A percentile compares a stretch with the other conserved stretches of the same genome.
Evolutionary conservation across 2,888 invertebrate species (phyloP).

Genomic region (Scaptomyza polygonia): DNA sequence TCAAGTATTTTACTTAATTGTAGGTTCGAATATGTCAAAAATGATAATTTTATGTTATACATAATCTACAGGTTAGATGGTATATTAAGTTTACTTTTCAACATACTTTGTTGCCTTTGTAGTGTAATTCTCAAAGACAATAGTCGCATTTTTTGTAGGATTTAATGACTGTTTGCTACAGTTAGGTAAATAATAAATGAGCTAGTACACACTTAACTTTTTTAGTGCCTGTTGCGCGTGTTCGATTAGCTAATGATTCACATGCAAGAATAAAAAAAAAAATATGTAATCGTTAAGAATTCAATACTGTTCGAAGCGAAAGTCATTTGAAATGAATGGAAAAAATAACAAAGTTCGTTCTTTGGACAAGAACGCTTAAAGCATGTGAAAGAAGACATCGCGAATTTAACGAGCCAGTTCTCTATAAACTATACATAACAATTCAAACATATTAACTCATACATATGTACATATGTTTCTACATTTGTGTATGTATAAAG

Average conservation of each 20-base stretch:
- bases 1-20: neutral
- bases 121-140: slow-evolving; percentile 24
- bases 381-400: slow-evolving; percentile 29
- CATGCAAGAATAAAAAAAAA: slow-evolving; percentile 1
- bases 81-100: neutral
- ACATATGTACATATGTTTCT: neutral
- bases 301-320: slow-evolving; percentile 44
- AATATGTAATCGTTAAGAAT: slow-evolving; percentile 45
- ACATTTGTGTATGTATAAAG: slow-evolving; percentile 11
- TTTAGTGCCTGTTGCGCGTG: slow-evolving; percentile 52
- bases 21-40: too few species aligned
- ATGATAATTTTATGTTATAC: neutral
- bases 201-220: slow-evolving; percentile 10
- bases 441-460: neutral
- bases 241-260: slow-evolving; percentile 34
- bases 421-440: slow-evolving; percentile 13
- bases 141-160: slow-evolving; percentile 22
- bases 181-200: slow-evolving; percentile 16
- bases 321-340: slow-evolving; percentile 29
- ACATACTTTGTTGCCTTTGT: neutral
- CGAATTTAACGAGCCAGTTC: slow-evolving; percentile 28
- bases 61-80: too few species aligned
- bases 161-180: slow-evolving; percentile 29
- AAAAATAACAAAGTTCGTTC: slow-evolving; percentile 55
- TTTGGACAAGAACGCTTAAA: slow-evolving; percentile 35